These are phyloP conservation scores for Agrotis ipsilon DNA, from an alignment of 2,888 invertebrate species.

Conservation along the genomic window DNA sequence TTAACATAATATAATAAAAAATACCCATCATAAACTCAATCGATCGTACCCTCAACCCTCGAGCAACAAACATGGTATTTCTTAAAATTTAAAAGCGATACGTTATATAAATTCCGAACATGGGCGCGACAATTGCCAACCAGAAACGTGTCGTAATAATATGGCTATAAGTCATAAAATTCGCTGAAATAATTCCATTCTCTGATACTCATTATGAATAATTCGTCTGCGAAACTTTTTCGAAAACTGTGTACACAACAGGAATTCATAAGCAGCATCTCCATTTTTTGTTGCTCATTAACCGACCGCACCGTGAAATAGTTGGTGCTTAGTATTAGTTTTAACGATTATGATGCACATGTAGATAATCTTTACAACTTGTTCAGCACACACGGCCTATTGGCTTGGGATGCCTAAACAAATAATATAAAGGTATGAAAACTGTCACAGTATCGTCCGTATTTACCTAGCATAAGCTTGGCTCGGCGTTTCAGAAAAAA, in stretches of 20 bases:
- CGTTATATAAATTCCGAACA: slow-evolving; percentile 84
- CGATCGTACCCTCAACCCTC: slow-evolving; percentile 82
- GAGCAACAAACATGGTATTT: slow-evolving; percentile 83
- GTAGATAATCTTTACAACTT: slow-evolving; percentile 54
- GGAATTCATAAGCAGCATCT: slow-evolving; percentile 83
- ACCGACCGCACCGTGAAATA: slow-evolving; percentile 72
- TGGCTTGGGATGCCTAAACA: slow-evolving; percentile 58
- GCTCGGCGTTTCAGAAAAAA: slow-evolving; percentile 61
- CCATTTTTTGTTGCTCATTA: slow-evolving; percentile 77
- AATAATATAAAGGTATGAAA: slow-evolving; percentile 68
- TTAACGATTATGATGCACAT: slow-evolving; percentile 63
- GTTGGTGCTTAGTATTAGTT: slow-evolving; percentile 70
- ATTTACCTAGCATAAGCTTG: slow-evolving; percentile 67
- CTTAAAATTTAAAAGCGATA: slow-evolving; percentile 76
- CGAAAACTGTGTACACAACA: slow-evolving; percentile 86
- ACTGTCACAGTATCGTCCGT: slow-evolving; percentile 66
- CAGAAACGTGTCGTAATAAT: slow-evolving; percentile 83
- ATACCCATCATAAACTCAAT: slow-evolving; percentile 85
- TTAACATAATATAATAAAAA: slow-evolving; percentile 87
- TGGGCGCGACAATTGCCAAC: slow-evolving; percentile 78
- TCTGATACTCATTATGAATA: slow-evolving; percentile 86
- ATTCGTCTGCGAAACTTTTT: slow-evolving; percentile 85
- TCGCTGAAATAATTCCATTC: slow-evolving; percentile 74
- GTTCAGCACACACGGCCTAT: slow-evolving; percentile 44
- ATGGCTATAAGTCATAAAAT: slow-evolving; percentile 83